Base-by-base conservation (phyloP, 1,140 invertebrate species). In the Coenobita brevimanus region DNA sequence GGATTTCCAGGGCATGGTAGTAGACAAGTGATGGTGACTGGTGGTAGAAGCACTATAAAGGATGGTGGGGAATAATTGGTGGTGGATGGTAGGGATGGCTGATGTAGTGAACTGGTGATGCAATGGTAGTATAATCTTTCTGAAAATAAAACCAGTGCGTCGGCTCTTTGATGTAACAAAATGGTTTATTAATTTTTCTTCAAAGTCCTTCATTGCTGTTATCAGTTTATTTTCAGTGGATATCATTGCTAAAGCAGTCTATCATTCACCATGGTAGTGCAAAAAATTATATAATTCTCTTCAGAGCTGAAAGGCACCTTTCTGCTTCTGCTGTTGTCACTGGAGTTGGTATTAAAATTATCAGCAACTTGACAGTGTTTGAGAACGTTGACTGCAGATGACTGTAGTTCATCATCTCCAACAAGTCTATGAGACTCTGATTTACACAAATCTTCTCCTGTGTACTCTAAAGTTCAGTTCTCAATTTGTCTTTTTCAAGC, bases 401-500 rank as follows among this genome's bases (percentile, higher is more conserved):
- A 43, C 84, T 83, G 17, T 76, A 43, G 24, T 64, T 86, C 3
- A 89, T 83, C 4, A 75, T 46, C 15, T 73, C 38, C 15, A 81
- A 43, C 38, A 89, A n/a, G 24, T 81, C 64, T 46, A 57, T 33
- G 30, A 89, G 75, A 36, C 13, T 81, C 27, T 57, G 82, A 73
- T 36, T 57, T 79, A 33, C 62, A 71, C 75, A 89, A 71, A 82
- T 89, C 62, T 69, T 50, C 62, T 82, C 89, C 82, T 15, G 79
- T n/a, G 71, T 60, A 89, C 71, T 17, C 24, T n/a, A 24, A 27
- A 75, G 89, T 73, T 89, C 89, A 67, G 57, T 82, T 89, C 62
- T 57, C 30, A 89, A 67, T 69, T 85, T 89, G 13, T 82, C 38
- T 89, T 60, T 85, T 87, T 87, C n/a, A n/a, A n/a, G n/a, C n/a